phyloP scores from a whole-genome alignment of 2,888 invertebrate species.

The Capitulum mitella region DNA sequence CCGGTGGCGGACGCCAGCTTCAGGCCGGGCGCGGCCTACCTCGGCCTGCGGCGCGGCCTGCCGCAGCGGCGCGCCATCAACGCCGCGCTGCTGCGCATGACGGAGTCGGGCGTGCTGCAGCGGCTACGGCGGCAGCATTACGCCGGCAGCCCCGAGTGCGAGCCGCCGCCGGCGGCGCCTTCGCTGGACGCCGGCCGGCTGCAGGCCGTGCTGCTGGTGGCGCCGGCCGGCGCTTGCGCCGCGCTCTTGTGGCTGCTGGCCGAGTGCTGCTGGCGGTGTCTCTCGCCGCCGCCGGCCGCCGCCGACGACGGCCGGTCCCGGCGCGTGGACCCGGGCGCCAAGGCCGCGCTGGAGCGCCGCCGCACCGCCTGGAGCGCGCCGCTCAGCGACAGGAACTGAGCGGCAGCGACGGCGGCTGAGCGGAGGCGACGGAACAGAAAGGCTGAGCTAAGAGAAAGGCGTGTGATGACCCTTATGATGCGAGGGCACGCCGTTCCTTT shows the following conservation, averaged over 20 bases:
- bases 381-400: no score
- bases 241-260: not conserved
- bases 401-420: no score
- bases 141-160: not conserved
- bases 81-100: not conserved
- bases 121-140: not conserved
- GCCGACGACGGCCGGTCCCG: not conserved
- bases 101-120: slow-evolving; percentile 20
- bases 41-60: slow-evolving; percentile 1
- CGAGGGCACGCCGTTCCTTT: no score
- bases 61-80: not conserved
- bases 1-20: not conserved
- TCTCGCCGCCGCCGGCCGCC: not conserved
- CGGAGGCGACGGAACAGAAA: no score
- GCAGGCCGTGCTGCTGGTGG: slow-evolving; percentile 17
- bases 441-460: no score
- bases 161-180: not conserved
- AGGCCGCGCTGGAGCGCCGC: not conserved
- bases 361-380: slow-evolving; percentile 5
- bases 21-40: not conserved
- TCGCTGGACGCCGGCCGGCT: slow-evolving; percentile 15
- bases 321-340: not conserved
- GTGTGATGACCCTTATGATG: no score
- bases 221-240: not conserved
- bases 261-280: not conserved